These are phyloP conservation scores for Panonychus citri DNA, from an alignment of 1,140 invertebrate species.

Conservation along the genomic window DNA sequence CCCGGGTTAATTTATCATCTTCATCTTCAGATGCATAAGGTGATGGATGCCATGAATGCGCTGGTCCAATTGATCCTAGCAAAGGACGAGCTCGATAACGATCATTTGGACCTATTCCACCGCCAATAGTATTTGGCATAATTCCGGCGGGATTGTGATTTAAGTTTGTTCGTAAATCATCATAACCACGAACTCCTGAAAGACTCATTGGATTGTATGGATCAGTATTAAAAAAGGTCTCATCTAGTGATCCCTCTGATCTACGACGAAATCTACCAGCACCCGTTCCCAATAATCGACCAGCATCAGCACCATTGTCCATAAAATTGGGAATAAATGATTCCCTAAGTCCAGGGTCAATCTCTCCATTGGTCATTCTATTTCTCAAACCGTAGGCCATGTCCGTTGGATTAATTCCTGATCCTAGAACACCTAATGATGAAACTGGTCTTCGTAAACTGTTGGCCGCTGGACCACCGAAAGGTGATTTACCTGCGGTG, in stretches of 20 bases:
- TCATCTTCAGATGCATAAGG: slow-evolving; percentile 30
- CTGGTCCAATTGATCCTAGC: slow-evolving; percentile 3
- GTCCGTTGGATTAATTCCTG: background rate
- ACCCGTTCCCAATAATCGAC: background rate
- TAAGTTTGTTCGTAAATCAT: background rate
- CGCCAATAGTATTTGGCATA: background rate
- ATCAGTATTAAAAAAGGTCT: background rate
- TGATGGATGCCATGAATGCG: slow-evolving; percentile 34
- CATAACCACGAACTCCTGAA: background rate
- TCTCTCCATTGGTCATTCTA: slow-evolving; percentile 15
- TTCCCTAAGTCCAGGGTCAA: background rate
- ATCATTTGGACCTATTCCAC: background rate
- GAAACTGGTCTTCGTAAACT: slow-evolving; percentile 21
- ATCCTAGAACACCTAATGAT: slow-evolving; percentile 20
- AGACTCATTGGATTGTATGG: background rate
- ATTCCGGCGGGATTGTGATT: background rate
- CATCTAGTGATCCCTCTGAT: slow-evolving; percentile 1
- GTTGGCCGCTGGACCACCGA: background rate
- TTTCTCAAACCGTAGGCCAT: background rate
- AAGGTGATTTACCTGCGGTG: too few relatives aligned
- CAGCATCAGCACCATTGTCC: background rate
- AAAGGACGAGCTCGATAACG: background rate
- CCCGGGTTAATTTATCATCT: slow-evolving; percentile 27
- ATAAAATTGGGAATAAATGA: slow-evolving; percentile 2
- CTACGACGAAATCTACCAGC: background rate